These are phyloP conservation scores for Zaprionus taronus DNA, from an alignment of 1,140 invertebrate species.

Conservation along the genomic window DNA sequence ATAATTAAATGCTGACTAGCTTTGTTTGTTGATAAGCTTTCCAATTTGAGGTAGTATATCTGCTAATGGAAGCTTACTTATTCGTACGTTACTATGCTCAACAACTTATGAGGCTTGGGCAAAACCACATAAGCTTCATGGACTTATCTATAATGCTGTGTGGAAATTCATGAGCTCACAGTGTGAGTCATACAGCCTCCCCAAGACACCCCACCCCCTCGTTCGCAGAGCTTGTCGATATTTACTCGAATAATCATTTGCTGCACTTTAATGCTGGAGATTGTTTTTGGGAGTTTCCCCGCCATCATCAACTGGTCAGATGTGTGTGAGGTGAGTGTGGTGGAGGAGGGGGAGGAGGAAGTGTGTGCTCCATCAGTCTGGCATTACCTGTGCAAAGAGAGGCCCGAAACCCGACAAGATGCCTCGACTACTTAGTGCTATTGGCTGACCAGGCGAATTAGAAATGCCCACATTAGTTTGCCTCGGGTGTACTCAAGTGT, in stretches of 20 bases:
- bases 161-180: conserved; percentile 4
- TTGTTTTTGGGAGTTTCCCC: background rate
- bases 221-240: background rate
- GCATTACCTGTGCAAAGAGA: conserved; percentile 36
- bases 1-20: background rate
- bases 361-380: background rate
- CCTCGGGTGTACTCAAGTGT: conserved; percentile 20
- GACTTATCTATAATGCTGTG: background rate
- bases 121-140: background rate
- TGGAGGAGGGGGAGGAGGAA: background rate
- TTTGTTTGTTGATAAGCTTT: background rate
- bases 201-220: background rate
- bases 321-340: too few relatives aligned
- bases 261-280: background rate
- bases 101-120: background rate
- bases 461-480: conserved; percentile 50
- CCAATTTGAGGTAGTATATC: background rate
- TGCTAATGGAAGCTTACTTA: background rate
- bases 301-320: background rate
- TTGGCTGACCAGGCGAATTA: conserved; percentile 54
- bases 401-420: conserved; percentile 26
- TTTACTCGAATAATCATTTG: background rate
- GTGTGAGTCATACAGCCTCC: background rate
- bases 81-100: background rate
- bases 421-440: conserved; percentile 43